Conservation (phyloP, 2,113 vertebrate species). For the Eonycteris spelaea region DNA sequence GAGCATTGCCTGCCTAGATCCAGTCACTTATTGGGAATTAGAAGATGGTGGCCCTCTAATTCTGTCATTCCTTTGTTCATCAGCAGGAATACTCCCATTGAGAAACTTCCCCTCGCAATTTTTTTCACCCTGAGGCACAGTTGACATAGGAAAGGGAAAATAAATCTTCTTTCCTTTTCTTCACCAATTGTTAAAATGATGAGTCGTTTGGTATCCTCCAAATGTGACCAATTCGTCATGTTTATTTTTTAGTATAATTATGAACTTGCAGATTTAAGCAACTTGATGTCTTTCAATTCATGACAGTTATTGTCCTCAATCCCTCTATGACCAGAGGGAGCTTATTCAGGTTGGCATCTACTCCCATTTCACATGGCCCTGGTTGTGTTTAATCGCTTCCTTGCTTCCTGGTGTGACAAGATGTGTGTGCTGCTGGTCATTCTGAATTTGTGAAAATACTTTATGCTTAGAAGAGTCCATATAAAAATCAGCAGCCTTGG, state of each 20-base stretch:
- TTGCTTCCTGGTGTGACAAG: background rate
- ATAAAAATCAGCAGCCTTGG: background rate
- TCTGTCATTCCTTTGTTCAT: background rate
- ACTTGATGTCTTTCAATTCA: background rate
- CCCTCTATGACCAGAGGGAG: background rate
- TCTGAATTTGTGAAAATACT: background rate
- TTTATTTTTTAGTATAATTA: background rate
- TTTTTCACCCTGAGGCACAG: background rate
- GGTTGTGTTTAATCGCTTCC: background rate
- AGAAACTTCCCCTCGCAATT: background rate
- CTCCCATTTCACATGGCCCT: background rate
- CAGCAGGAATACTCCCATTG: background rate
- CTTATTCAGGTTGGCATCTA: background rate
- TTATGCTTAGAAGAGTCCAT: background rate
- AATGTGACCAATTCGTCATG: background rate
- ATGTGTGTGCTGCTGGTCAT: background rate
- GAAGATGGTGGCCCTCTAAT: background rate
- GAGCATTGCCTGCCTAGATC: background rate
- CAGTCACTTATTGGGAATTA: background rate
- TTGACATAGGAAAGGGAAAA: background rate
- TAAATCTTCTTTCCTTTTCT: background rate
- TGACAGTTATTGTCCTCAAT: background rate
- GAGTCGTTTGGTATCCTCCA: background rate
- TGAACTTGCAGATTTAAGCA: background rate
- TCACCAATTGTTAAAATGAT: background rate